Conservation (phyloP, 2,888 invertebrate genomes). For the Drosophila cognata region DNA sequence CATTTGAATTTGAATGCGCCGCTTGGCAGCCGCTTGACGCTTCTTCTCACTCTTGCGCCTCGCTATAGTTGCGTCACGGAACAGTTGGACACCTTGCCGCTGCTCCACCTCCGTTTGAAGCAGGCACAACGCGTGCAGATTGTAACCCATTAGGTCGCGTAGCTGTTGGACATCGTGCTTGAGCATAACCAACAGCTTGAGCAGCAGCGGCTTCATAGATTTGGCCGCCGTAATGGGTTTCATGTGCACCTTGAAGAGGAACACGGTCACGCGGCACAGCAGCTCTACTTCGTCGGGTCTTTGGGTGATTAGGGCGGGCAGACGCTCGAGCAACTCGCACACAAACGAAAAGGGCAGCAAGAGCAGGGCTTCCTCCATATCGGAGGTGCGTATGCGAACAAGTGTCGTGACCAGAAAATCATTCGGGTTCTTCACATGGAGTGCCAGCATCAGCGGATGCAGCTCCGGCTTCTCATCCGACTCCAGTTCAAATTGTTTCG, state of each 20-base stretch:
- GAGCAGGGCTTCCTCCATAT: constrained; percentile 95
- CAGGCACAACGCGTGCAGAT: constrained; percentile 92
- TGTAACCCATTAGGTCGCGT: constrained; percentile 93
- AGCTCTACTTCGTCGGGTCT: constrained; percentile 91
- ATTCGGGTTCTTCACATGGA: constrained; percentile 89
- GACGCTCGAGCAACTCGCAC: constrained; percentile 90
- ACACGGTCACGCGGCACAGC: constrained; percentile 90
- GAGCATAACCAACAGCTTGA: constrained; percentile 74
- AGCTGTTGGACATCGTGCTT: constrained; percentile 79
- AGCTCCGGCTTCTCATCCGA: constrained; percentile 84
- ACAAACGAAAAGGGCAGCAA: constrained; percentile 93
- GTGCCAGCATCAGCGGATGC: constrained; percentile 93
- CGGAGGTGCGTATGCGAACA: constrained; percentile 92
- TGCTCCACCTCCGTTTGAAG: constrained; percentile 91
- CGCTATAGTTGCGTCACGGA: constrained; percentile 90
- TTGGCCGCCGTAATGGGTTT: constrained; percentile 91
- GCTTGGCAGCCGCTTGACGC: constrained; percentile 73
- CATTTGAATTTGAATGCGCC: constrained; percentile 79
- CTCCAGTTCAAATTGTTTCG: constrained; percentile 87
- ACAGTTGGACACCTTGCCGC: constrained; percentile 90
- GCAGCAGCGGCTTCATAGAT: constrained; percentile 86
- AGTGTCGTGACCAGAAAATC: constrained; percentile 94
- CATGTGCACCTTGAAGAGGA: constrained; percentile 91
- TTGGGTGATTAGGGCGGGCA: constrained; percentile 88
- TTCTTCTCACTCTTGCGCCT: constrained; percentile 88